These are phyloP conservation scores for Ericerus pela DNA, from an alignment of 1,140 invertebrate species.

Conservation along the genomic window DNA sequence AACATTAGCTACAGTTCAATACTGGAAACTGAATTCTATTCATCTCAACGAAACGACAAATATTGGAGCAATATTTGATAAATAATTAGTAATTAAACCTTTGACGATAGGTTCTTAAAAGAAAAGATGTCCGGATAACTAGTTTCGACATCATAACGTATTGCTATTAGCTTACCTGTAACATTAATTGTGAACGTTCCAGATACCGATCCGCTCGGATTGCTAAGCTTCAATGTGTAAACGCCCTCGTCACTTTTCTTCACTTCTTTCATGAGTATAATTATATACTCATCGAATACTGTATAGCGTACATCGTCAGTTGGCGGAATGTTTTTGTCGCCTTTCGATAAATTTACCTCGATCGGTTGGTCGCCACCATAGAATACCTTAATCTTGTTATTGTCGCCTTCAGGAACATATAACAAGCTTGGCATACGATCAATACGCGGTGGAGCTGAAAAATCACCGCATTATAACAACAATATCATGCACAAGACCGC, in stretches of 20 bases:
- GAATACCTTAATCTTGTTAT: constrained; percentile 87
- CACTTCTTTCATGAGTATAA: constrained; percentile 81
- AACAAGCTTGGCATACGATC: constrained; percentile 79
- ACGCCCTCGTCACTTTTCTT: constrained; percentile 65
- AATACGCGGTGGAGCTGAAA: constrained; percentile 74
- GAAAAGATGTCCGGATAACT: too few species aligned
- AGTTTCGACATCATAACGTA: too few species aligned
- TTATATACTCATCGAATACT: constrained; percentile 89
- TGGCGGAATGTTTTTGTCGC: constrained; percentile 64
- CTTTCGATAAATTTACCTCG: constrained; percentile 63
- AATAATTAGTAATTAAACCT: too few species aligned
- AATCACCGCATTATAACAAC: neutral
- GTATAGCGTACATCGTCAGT: constrained; percentile 59
- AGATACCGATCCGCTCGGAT: constrained; percentile 74
- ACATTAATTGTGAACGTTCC: constrained; percentile 74
- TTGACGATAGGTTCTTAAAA: too few species aligned
- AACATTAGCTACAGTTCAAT: too few species aligned
- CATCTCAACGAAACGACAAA: too few species aligned
- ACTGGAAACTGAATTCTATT: too few species aligned
- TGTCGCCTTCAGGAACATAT: constrained; percentile 81
- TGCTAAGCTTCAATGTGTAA: constrained; percentile 76
- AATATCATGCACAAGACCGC: neutral
- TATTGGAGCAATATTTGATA: too few species aligned
- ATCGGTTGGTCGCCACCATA: constrained; percentile 87
- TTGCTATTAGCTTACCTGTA: constrained; percentile 42